Base-by-base conservation (phyloP, 2,797 vertebrate species). In the Poeciliopsis turneri region DNA sequence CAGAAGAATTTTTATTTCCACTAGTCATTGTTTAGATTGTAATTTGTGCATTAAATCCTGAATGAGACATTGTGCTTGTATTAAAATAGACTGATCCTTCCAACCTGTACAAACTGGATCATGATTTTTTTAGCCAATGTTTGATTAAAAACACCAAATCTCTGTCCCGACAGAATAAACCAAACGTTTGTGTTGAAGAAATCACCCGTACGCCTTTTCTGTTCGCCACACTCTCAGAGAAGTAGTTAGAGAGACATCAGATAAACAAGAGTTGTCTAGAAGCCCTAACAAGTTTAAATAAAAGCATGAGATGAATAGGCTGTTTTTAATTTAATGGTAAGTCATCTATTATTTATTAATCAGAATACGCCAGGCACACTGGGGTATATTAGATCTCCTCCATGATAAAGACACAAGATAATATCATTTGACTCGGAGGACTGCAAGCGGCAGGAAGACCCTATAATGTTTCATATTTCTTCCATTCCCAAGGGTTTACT, bases 271-370 rank as follows among this genome's bases (percentile, higher is more conserved):
- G 83, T 84, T 85, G 86, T 75, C 85, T 74, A 71, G 77, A 84
- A 49, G 57, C 71, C 64, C 71, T 85, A 87, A 90, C 78, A 79
- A 88, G 75, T 86, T 89, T 87, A 87, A 88, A 91, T 72, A 71
- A 84, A 78, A 86, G 78, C 74, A 61, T 16, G 77, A 88, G 86
- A 94, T 89, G 79, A 85, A 90, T 90, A 84, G 82, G 88, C 83
- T 88, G 83, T 82, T 86, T 88, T 86, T 85, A 88, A 92, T 92
- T 93, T 81, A 92, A 94, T 89, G 84, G 83, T 75, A 80, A 80
- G 83, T 91, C 87, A 90, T 93, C 90, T 51, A 85, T 92, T 90
- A 91, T 88, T 79, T 81, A 91, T 86, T 78, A 78, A 78, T 75
- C 45, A 72, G 45, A 71, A 91, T 84, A 74, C 76, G 76, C 84